phyloP scores from a whole-genome alignment of 2,888 invertebrate genomes.

The Xanthostigma xanthostigma region DNA sequence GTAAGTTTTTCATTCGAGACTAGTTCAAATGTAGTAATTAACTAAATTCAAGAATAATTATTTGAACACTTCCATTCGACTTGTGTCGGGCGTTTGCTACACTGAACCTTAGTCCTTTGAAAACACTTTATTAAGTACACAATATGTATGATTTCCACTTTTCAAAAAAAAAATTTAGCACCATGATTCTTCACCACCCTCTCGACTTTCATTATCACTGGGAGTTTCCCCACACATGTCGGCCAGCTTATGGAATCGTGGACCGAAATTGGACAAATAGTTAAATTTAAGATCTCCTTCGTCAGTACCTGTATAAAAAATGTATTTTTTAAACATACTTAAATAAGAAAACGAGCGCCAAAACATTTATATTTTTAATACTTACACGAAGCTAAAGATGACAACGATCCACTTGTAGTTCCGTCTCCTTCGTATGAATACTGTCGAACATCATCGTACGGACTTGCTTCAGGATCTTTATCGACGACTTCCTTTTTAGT shows the following conservation, averaged over 20 bases:
- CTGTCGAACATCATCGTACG: conserved; percentile 92
- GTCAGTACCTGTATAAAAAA: conserved; percentile 47
- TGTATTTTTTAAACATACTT: not conserved
- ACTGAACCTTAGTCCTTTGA: too few species aligned
- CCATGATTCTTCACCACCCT: conserved; percentile 70
- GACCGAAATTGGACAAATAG: conserved; percentile 87
- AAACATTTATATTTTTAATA: conserved; percentile 15
- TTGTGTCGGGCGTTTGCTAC: too few species aligned
- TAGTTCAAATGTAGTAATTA: too few species aligned
- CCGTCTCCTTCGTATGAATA: conserved; percentile 97
- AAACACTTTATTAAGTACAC: too few species aligned
- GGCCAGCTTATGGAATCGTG: conserved; percentile 85
- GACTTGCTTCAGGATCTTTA: conserved; percentile 79
- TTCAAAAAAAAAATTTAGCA: conserved; percentile 34
- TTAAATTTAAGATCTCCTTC: conserved; percentile 90
- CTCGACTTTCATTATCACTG: conserved; percentile 66
- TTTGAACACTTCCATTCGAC: too few species aligned
- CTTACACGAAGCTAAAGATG: conserved; percentile 77
- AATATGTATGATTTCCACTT: too few species aligned
- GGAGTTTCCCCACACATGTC: conserved; percentile 89
- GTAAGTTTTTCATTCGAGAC: too few species aligned
- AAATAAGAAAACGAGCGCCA: not conserved
- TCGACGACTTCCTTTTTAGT: conserved; percentile 82
- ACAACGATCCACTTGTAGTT: conserved; percentile 76
- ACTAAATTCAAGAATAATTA: too few species aligned